Evolutionary conservation across 1,140 invertebrate genomes (phyloP), one percentile per base, ranked within the genome.

Genomic region (Heliconius eleuchia): DNA sequence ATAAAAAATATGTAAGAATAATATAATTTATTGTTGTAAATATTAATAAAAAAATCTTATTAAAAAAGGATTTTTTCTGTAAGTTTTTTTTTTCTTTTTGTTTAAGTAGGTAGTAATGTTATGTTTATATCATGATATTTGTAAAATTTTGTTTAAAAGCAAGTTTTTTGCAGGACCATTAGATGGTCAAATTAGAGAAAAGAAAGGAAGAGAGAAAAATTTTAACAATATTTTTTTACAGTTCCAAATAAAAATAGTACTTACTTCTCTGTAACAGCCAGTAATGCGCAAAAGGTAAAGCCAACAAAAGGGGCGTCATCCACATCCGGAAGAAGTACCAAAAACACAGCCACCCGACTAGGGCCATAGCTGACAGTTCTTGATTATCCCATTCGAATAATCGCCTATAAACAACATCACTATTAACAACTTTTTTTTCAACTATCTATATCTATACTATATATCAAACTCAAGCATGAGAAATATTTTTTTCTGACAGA

Each of bases 281-380:
- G 70, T 89, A 88, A 52, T 91, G 91, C 13, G 88, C 27, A 78
- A 94, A 94, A 0, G 92, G 91, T 18, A 88, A 57, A 1, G 89
- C 66, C 11, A 90, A 74, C 19, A 92, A 57, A 9, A 94, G 70
- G 0, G 92, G 92, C 19, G 87, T 88, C 92, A 94, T 93, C 92
- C 92, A 94, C 84, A 91, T 85, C 50, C 88, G 81, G 76, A 93
- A 92, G 84, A 89, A 90, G 77, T 88, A 92, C 91, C 92, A 94
- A 79, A 94, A 93, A 6, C 83, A 79, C 8, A 94, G 83, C 92
- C 92, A 94, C 3, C 77, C 87, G 2, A 80, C 81, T 71, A 94
- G 78, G 37, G 90, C 91, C 50, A 89, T 71, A 16, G 85, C 84
- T 11, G 88, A 92, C 77, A 88, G 86, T 72, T 94, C 91, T 46